Conservation (phyloP, 37 sponge, comb jelly and placozoan genomes). For the Spongilla lacustris region DNA sequence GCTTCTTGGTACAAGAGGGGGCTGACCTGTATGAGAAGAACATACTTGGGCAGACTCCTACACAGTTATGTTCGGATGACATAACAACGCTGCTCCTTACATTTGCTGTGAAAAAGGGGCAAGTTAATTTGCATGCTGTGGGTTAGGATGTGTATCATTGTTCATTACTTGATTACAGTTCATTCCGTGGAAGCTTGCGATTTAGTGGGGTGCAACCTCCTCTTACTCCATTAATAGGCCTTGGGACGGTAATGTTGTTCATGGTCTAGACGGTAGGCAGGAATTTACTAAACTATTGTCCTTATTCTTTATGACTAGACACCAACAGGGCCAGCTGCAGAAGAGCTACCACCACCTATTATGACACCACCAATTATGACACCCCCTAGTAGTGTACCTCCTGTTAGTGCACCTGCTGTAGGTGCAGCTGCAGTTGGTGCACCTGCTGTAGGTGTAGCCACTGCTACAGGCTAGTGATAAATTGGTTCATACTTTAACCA, state of each 20-base stretch:
- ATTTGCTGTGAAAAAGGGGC: constrained; percentile 8
- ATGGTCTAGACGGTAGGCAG: too few relatives aligned
- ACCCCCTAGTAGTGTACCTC: neutral
- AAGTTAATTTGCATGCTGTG: neutral
- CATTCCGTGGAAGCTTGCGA: constrained; percentile 30
- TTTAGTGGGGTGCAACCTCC: neutral
- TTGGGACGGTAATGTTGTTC: too few relatives aligned
- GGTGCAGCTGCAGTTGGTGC: neutral
- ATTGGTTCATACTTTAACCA: neutral
- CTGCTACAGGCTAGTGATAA: neutral
- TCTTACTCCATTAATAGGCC: too few relatives aligned
- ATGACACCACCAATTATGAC: neutral
- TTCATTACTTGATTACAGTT: too few relatives aligned
- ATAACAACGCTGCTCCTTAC: constrained; percentile 19
- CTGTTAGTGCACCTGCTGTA: neutral
- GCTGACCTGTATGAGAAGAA: constrained; percentile 67
- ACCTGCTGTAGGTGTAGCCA: too few relatives aligned
- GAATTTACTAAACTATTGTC: too few relatives aligned
- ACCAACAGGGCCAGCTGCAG: neutral
- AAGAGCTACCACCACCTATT: too few relatives aligned
- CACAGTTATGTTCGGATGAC: constrained; percentile 67
- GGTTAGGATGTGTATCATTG: too few relatives aligned
- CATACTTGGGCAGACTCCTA: constrained; percentile 70
- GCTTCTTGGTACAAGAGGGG: constrained; percentile 89
- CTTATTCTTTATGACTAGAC: neutral